Evolutionary conservation across 2,797 vertebrate species (phyloP).

Genomic region (Fistularia tabacaria): DNA sequence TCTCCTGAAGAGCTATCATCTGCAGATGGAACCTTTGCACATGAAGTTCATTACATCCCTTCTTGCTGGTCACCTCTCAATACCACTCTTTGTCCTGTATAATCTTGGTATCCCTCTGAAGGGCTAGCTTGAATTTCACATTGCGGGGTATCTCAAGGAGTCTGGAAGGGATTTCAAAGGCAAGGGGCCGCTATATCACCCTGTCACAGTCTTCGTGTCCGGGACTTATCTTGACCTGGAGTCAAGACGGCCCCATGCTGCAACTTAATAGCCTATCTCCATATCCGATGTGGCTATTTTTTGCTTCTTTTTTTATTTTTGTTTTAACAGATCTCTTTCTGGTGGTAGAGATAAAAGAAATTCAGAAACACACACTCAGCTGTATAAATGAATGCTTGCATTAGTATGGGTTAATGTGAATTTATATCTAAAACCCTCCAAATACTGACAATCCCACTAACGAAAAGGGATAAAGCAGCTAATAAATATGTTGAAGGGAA

Average conservation of each 20-base stretch:
- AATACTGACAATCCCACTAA: not conserved
- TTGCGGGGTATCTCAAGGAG: conserved; percentile 71
- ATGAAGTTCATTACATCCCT: conserved; percentile 75
- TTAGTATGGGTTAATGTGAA: not conserved
- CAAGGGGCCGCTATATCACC: conserved; percentile 63
- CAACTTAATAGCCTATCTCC: conserved; percentile 57
- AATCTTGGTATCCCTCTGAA: conserved; percentile 73
- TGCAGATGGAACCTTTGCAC: conserved; percentile 66
- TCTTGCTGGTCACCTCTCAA: conserved; percentile 66
- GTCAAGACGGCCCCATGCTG: conserved; percentile 61
- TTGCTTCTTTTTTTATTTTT: not conserved
- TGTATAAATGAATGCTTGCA: no score
- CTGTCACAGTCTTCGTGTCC: conserved; percentile 60
- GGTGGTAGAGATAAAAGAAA: conserved; percentile 18
- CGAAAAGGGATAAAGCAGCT: conserved; percentile 12
- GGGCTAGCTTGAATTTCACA: conserved; percentile 75
- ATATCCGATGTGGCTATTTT: conserved; percentile 28
- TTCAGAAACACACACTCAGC: not conserved
- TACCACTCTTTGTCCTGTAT: conserved; percentile 72
- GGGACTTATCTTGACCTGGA: conserved; percentile 70
- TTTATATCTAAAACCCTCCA: conserved; percentile 6
- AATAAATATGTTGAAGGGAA: conserved; percentile 27
- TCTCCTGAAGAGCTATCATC: conserved; percentile 58
- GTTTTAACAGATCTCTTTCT: conserved; percentile 39
- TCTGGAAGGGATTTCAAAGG: conserved; percentile 76